These are phyloP conservation scores for Enchytraeus crypticus DNA, from an alignment of 2,888 invertebrate species.

Conservation along the genomic window DNA sequence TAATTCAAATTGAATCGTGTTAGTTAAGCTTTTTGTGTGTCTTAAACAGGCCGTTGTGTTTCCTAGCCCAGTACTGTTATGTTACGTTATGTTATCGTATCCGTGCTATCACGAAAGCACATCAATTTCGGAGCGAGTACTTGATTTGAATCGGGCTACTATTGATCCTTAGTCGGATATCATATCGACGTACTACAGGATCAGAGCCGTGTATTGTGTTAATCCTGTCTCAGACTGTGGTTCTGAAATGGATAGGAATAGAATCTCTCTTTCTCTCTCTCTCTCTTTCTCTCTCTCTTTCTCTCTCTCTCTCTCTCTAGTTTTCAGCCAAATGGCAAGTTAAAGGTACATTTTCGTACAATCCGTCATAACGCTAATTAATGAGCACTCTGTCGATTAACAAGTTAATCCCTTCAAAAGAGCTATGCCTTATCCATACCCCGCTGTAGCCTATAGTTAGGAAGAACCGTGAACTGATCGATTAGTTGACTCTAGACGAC, in stretches of 20 bases:
- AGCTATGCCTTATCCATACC: not conserved
- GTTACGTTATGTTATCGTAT: too few relatives aligned
- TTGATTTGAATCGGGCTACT: not conserved
- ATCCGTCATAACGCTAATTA: not conserved
- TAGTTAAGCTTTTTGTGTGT: too few relatives aligned
- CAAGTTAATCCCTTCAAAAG: too few relatives aligned
- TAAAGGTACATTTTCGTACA: not conserved
- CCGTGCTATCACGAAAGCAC: too few relatives aligned
- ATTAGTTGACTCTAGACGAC: not conserved
- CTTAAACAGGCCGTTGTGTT: too few relatives aligned
- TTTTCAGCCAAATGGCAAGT: too few relatives aligned
- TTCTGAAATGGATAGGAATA: not conserved
- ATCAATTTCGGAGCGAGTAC: not conserved
- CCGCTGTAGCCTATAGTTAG: not conserved
- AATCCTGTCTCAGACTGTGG: not conserved
- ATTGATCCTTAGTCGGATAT: not conserved
- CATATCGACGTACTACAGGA: not conserved
- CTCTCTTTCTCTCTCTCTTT: not conserved
- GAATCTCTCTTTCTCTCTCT: not conserved
- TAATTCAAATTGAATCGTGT: too few relatives aligned
- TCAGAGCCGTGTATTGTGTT: not conserved
- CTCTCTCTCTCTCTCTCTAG: too few relatives aligned
- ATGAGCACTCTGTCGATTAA: too few relatives aligned
- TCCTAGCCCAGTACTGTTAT: too few relatives aligned
- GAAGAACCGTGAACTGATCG: not conserved